Evolutionary conservation across 2,888 invertebrate genomes (phyloP).

Genomic region (Thalpophila matura): DNA sequence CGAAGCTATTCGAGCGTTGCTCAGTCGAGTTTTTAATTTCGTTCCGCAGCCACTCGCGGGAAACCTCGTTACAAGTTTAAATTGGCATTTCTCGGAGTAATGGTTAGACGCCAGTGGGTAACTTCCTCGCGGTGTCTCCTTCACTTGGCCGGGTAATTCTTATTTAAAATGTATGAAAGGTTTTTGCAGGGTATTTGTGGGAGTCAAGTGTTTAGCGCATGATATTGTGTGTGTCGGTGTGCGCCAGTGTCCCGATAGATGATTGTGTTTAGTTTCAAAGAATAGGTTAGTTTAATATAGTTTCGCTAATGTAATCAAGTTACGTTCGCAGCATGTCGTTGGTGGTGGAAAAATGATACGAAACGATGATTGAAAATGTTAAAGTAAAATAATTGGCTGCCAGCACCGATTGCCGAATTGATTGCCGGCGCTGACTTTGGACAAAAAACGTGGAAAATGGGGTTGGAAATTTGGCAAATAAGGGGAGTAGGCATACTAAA

Average conservation of each 20-base stretch:
- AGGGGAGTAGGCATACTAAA: too few relatives aligned
- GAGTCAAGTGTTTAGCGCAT: slow-evolving; percentile 63
- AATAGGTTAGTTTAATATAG: background rate
- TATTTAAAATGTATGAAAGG: slow-evolving; percentile 87
- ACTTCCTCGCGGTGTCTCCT: slow-evolving; percentile 82
- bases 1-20: slow-evolving; percentile 78
- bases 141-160: slow-evolving; percentile 82
- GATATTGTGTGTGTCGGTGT: slow-evolving; percentile 36
- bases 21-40: slow-evolving; percentile 88
- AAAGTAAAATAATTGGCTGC: too few relatives aligned
- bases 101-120: slow-evolving; percentile 85
- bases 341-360: too few relatives aligned
- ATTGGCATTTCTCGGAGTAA: slow-evolving; percentile 90
- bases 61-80: slow-evolving; percentile 90
- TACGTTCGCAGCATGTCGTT: too few relatives aligned
- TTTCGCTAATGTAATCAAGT: too few relatives aligned
- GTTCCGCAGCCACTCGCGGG: slow-evolving; percentile 87
- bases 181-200: slow-evolving; percentile 63
- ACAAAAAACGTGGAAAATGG: too few relatives aligned
- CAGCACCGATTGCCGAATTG: too few relatives aligned
- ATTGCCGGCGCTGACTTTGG: too few relatives aligned
- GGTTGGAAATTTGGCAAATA: too few relatives aligned
- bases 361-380: too few relatives aligned
- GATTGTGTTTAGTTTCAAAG: background rate
- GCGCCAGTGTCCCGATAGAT: slow-evolving; percentile 3